phyloP scores from a whole-genome alignment of 2,797 vertebrate species.

The Coregonus suidteri region DNA sequence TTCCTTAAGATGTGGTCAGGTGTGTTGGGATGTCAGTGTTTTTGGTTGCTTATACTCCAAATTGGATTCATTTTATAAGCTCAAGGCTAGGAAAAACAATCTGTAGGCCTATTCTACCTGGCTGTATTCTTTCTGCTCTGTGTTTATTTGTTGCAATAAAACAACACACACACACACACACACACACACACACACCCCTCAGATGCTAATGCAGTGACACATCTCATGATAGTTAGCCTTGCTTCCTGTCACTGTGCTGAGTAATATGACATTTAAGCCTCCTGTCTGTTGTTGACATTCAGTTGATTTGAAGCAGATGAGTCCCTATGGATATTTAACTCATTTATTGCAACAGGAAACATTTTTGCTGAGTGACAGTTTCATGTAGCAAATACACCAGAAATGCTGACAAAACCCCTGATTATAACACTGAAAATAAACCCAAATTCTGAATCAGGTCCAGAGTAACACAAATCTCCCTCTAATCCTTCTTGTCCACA shows the following conservation, averaged over 20 bases:
- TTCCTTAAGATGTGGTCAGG: too few species aligned
- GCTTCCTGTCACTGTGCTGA: constrained; percentile 31
- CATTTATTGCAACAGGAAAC: neutral
- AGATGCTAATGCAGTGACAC: constrained; percentile 40
- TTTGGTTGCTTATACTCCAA: too few species aligned
- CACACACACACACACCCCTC: constrained; percentile 1
- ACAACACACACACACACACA: neutral
- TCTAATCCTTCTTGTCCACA: neutral
- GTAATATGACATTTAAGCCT: constrained; percentile 56
- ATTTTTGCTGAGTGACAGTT: neutral
- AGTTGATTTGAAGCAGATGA: neutral
- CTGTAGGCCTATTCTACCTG: too few species aligned
- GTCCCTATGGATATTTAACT: neutral
- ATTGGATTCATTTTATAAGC: too few species aligned
- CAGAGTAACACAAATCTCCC: neutral
- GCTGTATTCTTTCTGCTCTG: neutral
- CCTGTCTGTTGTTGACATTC: constrained; percentile 13
- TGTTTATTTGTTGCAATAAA: neutral
- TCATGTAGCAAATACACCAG: neutral
- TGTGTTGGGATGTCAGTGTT: too few species aligned
- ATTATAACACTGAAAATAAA: neutral
- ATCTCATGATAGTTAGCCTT: constrained; percentile 27
- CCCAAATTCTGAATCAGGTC: neutral
- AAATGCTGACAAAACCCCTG: neutral
- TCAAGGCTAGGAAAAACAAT: too few species aligned